Evolutionary conservation across 2,888 invertebrate genomes (phyloP).

Genomic region (Cryptops parisi): DNA sequence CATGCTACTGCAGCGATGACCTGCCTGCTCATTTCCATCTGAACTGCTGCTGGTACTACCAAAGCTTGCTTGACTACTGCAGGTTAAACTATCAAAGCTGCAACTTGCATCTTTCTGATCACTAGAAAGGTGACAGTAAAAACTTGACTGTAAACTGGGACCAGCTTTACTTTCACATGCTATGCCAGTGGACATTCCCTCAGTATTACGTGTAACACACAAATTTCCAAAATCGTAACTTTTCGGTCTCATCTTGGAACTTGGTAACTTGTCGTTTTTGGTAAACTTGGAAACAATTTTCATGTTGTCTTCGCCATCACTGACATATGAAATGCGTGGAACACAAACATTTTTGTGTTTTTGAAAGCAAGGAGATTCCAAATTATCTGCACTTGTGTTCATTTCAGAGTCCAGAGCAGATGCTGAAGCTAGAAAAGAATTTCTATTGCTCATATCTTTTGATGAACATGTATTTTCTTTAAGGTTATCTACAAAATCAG

Average conservation of each 20-base stretch:
- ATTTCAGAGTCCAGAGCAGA: too few species aligned
- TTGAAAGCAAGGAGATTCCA: too few species aligned
- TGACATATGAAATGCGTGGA: constrained; percentile 15
- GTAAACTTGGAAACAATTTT: not conserved
- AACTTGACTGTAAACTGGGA: not conserved
- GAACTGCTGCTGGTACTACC: constrained; percentile 12
- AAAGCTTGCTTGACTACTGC: constrained; percentile 17
- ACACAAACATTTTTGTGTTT: too few species aligned
- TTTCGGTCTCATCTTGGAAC: too few species aligned
- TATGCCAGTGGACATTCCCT: not conserved
- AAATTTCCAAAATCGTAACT: constrained; percentile 17
- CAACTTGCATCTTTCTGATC: constrained; percentile 9
- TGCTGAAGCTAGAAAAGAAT: too few species aligned
- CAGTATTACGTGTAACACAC: not conserved
- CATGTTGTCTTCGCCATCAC: constrained; percentile 12
- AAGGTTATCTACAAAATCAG: too few species aligned
- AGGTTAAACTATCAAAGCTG: constrained; percentile 14
- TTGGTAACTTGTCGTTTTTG: too few species aligned
- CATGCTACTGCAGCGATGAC: not conserved
- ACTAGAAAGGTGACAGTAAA: constrained; percentile 6
- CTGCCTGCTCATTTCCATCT: not conserved
- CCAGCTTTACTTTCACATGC: constrained; percentile 3
- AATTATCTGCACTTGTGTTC: too few species aligned
- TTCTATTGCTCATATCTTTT: too few species aligned
- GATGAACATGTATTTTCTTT: too few species aligned